Base-by-base conservation (phyloP, 2,113 vertebrate species). In the Toxotes jaculatrix region DNA sequence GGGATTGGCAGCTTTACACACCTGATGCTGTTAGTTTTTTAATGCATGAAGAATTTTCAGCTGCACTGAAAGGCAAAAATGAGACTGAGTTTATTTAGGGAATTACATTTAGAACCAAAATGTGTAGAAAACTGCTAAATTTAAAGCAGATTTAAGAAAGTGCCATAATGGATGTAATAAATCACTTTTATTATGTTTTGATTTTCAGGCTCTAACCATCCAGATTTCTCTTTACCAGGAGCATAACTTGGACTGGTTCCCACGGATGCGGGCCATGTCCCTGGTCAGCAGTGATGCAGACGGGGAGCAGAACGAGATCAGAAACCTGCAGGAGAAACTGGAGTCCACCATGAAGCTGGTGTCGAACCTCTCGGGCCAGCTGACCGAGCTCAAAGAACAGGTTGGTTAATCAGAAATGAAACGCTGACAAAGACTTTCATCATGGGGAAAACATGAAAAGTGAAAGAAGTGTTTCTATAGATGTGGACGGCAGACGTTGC, bases 291-390 rank as follows among this genome's bases (percentile, higher is more conserved):
- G 97, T 0, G 98, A 99, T 3, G 96, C 97, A 0, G 98, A 99
- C 43, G 98, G 98, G 0, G 98, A 99, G 79, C 98, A 99, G 95
- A 99, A 99, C 0, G 98, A 99, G 93, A 96, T 99, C 93, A 93
- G 98, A 80, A 99, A 93, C 89, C 92, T 99, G 91, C 98, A 99
- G 94, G 98, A 99, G 94, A 99, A 99, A 87, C 90, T 99, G 79
- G 98, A 99, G 90, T 98, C 96, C 82, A 98, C 98, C 87, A 99
- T 99, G 98, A 98, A 97, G 78, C 96, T 99, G 14, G 97, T 99
- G 80, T 95, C 95, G 66, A 98, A 98, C 80, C 96, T 99, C 31
- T 99, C 98, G 0, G 96, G 97, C 21, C 98, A 99, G 93, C 96
- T 99, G 47, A 98, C 96, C 0, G 98, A 99, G 92, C 94, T 99